Percentiles rank a stretch among this genome's conserved stretches.
Evolutionary conservation across 2,797 vertebrate species (phyloP).

Genomic region (Melanotaenia nigrans): DNA sequence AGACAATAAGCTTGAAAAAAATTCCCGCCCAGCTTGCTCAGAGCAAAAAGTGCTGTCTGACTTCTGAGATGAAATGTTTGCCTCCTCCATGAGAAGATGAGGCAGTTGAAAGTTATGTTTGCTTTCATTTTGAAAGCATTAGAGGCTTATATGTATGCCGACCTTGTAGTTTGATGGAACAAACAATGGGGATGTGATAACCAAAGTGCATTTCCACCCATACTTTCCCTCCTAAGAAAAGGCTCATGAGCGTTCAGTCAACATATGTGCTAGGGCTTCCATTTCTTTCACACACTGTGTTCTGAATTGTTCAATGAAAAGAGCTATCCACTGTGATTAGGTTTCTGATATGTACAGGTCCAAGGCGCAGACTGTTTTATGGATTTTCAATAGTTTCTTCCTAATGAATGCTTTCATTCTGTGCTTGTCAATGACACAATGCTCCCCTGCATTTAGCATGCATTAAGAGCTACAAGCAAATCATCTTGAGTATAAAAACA

Average conservation of each 20-base stretch:
- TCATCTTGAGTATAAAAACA: slow-evolving; percentile 39
- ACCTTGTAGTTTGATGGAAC: slow-evolving; percentile 57
- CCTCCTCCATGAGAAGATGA: slow-evolving; percentile 62
- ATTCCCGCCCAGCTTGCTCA: slow-evolving; percentile 22
- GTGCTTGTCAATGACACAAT: slow-evolving; percentile 53
- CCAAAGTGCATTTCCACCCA: slow-evolving; percentile 17
- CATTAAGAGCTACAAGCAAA: slow-evolving; percentile 41
- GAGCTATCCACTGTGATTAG: slow-evolving; percentile 54
- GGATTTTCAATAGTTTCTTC: slow-evolving; percentile 70
- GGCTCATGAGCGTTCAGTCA: slow-evolving; percentile 12
- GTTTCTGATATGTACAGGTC: slow-evolving; percentile 52
- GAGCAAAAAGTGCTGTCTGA: slow-evolving; percentile 23
- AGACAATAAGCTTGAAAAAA: neutral
- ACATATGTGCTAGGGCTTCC: neutral
- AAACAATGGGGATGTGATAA: slow-evolving; percentile 59
- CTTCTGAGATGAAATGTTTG: slow-evolving; percentile 74
- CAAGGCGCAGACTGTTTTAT: slow-evolving; percentile 51
- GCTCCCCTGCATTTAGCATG: slow-evolving; percentile 50
- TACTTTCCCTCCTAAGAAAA: slow-evolving; percentile 12
- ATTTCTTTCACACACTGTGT: slow-evolving; percentile 50
- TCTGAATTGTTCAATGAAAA: slow-evolving; percentile 54
- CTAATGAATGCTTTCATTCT: slow-evolving; percentile 67
- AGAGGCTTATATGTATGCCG: slow-evolving; percentile 50
- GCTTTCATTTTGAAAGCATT: slow-evolving; percentile 75
- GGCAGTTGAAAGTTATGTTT: slow-evolving; percentile 65